Evolutionary conservation across 1,140 invertebrate genomes (phyloP), one percentile per base, ranked within the genome.

Genomic region (Aphelinus atriplicis): DNA sequence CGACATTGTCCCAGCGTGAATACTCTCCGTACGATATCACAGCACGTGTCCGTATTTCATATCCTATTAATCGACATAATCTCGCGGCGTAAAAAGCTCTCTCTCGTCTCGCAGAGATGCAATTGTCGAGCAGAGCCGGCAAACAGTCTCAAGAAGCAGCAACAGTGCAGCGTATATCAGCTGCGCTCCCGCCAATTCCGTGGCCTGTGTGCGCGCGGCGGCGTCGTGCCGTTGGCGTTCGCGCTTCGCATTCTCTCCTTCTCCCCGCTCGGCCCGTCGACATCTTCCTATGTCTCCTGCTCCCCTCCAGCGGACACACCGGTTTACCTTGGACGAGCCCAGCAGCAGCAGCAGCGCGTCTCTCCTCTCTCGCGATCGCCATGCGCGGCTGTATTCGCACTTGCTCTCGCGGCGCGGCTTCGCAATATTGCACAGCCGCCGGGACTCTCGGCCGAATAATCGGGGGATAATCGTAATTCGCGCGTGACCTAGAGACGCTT

Each of bases 301-400:
- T 2, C 45, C 48, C 46, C 56, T 58, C 46, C 3, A 2, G 79
- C 75, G 80, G 80, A 78, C 83, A 61, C 57, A 86, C 84, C 74
- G 83, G 84, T 85, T 86, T 82, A 85, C 83, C 84, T 85, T 86
- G 84, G 82, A 84, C 81, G 79, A 81, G 82, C 83, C 81, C 80
- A 26, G 26, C 26, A 26, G 26, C 26, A 26, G 26, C 26, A 26
- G 80, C 45, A 73, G 42, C 47, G 26, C 51, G 51, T 72, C 51
- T 55, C 61, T 60, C 48, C 45, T 68, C 64, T 50, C 50, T 4
- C 48, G 64, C 42, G 50, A 48, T 51, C 50, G 9, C 65, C 26
- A 26, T 26, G 26, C 26, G 26, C 26, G 26, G 1, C 43, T 48
- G 26, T 26, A 26, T 26, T 26, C 26, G 26, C 26, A 26, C 26